These are phyloP conservation scores for Argynnis bischoffii DNA, from an alignment of 2,888 invertebrate species.

Conservation along the genomic window DNA sequence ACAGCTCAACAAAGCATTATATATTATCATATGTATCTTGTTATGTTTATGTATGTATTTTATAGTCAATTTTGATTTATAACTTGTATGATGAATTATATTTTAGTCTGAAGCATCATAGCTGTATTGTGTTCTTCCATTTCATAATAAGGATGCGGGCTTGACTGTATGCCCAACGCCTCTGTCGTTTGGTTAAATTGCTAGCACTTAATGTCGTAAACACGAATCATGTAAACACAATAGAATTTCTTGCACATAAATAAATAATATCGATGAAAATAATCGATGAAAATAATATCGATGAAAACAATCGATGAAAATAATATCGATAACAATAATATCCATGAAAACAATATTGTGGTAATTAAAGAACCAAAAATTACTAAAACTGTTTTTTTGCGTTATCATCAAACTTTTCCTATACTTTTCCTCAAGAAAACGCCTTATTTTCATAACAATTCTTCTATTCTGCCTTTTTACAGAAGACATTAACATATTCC, in stretches of 20 bases:
- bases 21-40: no score
- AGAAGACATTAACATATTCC: conserved; percentile 22
- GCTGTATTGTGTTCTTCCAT: conserved; percentile 9
- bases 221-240: conserved; percentile 22
- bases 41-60: not conserved
- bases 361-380: not conserved
- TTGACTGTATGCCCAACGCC: conserved; percentile 24
- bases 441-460: conserved; percentile 1
- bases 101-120: conserved; percentile 5
- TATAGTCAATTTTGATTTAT: not conserved
- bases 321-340: no score
- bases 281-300: no score
- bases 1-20: no score
- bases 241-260: not conserved
- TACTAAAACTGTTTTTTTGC: no score
- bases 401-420: not conserved
- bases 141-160: conserved; percentile 27
- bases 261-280: no score
- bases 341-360: not conserved
- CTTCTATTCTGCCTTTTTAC: conserved; percentile 15
- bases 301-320: no score
- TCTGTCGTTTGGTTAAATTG: conserved; percentile 25
- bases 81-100: not conserved
- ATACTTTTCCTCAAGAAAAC: not conserved
- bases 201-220: conserved; percentile 22